Base-by-base conservation (phyloP, 2,888 invertebrate species). In the Luperina nickerlii region DNA sequence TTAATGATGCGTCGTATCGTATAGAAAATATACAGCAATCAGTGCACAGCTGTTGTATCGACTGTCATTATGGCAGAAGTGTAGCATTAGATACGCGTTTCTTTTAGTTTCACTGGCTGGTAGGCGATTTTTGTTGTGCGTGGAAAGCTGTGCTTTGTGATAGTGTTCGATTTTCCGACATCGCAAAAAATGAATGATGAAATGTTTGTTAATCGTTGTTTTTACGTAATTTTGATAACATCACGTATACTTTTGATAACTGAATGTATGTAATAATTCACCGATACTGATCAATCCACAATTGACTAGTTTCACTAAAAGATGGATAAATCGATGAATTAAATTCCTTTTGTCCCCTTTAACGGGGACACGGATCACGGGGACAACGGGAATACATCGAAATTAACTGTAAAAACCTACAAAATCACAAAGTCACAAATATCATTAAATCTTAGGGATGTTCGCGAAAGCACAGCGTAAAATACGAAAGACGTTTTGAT, bases 1-100 rank as follows among this genome's bases (percentile, higher is more conserved):
- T 88, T 95, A 95, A 96, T 95, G 93, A 93, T 91, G 92, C 74
- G 51, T 85, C 76, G 79, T 76, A 87, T 92, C 90, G 92, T 93
- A 91, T 92, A 94, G 95, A 95, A 94, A 94, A 94, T 94, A 93
- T 92, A 94, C 94, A 93, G 95, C 92, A 94, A 95, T 95, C 91
- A 90, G 82, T 90, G 83, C 82, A 88, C 90, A 92, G 91, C 91
- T 93, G 94, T 92, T 91, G 90, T 92, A 93, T 93, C 91, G 92
- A 91, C 90, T 89, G 88, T 85, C 86, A 89, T 89, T 89, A 90
- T 68, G 69, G 73, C 54, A 78, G 74, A 82, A 86, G 78, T 85
- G 75, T 89, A 81, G 81, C 88, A 87, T 90, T 89, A 88, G 78
- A 67, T 54, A 60, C 80, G 75, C 66, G 84, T 89, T 89, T 89